Evolutionary conservation across 2,888 invertebrate genomes (phyloP).

Genomic region (Gymnocheta viridis): DNA sequence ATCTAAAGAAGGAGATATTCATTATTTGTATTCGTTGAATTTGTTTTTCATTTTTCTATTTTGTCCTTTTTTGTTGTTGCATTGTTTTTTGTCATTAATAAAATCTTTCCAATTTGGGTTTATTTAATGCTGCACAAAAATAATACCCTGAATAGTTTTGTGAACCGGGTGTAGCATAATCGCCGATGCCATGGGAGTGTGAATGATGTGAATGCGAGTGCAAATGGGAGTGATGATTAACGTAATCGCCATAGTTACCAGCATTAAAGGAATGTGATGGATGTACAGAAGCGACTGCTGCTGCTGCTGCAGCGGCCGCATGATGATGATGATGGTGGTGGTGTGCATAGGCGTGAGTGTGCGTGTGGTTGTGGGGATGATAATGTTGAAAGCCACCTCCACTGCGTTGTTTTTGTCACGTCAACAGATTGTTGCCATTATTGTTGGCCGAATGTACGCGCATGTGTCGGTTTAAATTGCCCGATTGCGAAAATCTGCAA

Average conservation of each 20-base stretch:
- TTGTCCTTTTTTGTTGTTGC: not conserved
- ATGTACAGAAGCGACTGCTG: constrained; percentile 58
- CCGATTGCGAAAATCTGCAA: constrained; percentile 95
- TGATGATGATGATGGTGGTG: constrained; percentile 69
- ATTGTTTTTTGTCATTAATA: constrained; percentile 73
- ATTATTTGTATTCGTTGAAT: constrained; percentile 56
- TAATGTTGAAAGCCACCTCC: constrained; percentile 81
- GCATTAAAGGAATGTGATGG: constrained; percentile 64
- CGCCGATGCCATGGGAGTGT: constrained; percentile 79
- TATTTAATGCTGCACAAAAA: constrained; percentile 81
- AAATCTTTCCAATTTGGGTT: constrained; percentile 80
- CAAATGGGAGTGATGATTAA: constrained; percentile 65
- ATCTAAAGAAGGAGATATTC: constrained; percentile 27
- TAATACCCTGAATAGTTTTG: constrained; percentile 82
- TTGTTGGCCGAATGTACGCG: constrained; percentile 92
- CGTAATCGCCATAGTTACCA: constrained; percentile 68
- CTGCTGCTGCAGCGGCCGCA: constrained; percentile 69
- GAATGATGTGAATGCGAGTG: constrained; percentile 67
- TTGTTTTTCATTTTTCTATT: constrained; percentile 16
- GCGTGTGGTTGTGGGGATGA: constrained; percentile 77
- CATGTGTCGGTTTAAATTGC: constrained; percentile 99
- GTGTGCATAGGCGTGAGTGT: constrained; percentile 71
- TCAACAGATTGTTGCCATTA: constrained; percentile 82
- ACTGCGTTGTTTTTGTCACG: constrained; percentile 84
- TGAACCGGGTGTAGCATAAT: constrained; percentile 80